Conservation (phyloP, 2,888 invertebrate species). For the Napeogenes sylphis region DNA sequence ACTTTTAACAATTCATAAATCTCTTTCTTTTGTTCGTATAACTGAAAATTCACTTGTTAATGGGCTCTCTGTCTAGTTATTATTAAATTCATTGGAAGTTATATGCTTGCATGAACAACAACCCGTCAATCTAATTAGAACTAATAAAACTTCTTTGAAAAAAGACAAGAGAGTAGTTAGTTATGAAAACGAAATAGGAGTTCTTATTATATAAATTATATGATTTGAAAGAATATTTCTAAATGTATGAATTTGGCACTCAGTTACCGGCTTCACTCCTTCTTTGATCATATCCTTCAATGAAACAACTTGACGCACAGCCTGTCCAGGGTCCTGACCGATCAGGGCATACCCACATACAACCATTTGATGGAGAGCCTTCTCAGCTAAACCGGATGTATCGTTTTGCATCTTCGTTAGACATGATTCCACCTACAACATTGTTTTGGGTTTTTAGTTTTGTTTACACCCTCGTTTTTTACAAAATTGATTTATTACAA, state of each 20-base stretch:
- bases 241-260: neutral
- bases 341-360: conserved; percentile 69
- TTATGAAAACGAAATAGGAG: too few species aligned
- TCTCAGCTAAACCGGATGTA: conserved; percentile 60
- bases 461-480: neutral
- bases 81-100: neutral
- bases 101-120: too few species aligned
- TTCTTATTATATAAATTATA: too few species aligned
- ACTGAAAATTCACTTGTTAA: conserved; percentile 45
- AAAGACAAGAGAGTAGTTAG: too few species aligned
- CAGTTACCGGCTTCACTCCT: conserved; percentile 55
- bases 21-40: conserved; percentile 57
- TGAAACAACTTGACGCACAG: conserved; percentile 51
- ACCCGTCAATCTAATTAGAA: too few species aligned
- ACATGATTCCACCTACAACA: conserved; percentile 50
- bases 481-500: neutral
- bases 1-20: conserved; percentile 59
- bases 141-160: too few species aligned
- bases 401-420: conserved; percentile 50
- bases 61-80: conserved; percentile 1
- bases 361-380: conserved; percentile 69
- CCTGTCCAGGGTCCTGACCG: conserved; percentile 65
- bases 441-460: neutral
- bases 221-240: neutral
- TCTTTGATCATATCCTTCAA: conserved; percentile 59